These are phyloP conservation scores for Sinopyrophorus schimmeli DNA, from an alignment of 2,888 invertebrate species.

Conservation along the genomic window DNA sequence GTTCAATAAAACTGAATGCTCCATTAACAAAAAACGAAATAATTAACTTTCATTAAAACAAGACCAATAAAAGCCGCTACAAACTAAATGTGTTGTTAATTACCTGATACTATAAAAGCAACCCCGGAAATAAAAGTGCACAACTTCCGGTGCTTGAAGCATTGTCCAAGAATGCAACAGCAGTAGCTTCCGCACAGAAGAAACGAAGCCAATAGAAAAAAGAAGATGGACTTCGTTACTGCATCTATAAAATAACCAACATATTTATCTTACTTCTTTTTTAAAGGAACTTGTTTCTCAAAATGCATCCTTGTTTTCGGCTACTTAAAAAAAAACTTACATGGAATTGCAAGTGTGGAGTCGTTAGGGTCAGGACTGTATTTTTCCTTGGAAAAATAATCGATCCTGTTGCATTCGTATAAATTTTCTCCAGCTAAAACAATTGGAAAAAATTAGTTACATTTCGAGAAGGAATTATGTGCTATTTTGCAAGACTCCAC, in stretches of 20 bases:
- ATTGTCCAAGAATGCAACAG: conserved; percentile 80
- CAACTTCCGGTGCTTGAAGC: conserved; percentile 73
- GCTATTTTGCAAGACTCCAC: no score
- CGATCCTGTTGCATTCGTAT: conserved; percentile 79
- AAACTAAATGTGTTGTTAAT: no score
- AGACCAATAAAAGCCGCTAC: no score
- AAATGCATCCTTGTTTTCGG: conserved; percentile 3
- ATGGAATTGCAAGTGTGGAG: conserved; percentile 91
- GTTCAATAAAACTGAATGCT: neutral
- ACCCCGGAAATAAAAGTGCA: conserved; percentile 86
- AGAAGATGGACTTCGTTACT: conserved; percentile 82
- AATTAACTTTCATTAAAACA: neutral
- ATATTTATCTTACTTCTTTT: neutral
- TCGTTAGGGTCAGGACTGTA: conserved; percentile 87
- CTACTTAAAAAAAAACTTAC: conserved; percentile 69
- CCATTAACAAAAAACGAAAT: neutral
- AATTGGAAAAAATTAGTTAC: conserved; percentile 26
- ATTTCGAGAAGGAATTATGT: no score
- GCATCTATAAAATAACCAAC: conserved; percentile 67
- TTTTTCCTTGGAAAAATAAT: conserved; percentile 85
- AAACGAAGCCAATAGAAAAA: conserved; percentile 76
- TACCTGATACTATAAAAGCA: conserved; percentile 87
- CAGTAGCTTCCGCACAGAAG: conserved; percentile 78
- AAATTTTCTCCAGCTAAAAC: conserved; percentile 70
- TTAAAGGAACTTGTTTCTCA: no score